Percentiles rank a stretch among this genome's conserved stretches.
These are phyloP conservation scores for Acheta domesticus DNA, from an alignment of 2,888 invertebrate genomes.

Conservation along the genomic window DNA sequence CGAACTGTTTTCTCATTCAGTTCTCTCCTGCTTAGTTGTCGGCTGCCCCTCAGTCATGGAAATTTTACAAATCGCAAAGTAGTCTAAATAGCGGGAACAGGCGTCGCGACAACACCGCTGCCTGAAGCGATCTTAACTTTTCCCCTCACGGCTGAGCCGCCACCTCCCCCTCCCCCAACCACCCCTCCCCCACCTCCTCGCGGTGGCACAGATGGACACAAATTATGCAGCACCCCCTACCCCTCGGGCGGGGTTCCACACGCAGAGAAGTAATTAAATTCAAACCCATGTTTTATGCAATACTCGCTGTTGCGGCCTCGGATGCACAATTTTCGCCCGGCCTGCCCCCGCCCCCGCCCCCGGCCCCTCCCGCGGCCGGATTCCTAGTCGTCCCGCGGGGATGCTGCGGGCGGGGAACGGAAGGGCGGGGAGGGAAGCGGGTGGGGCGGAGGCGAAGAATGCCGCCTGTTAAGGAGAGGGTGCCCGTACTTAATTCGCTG, in stretches of 20 bases:
- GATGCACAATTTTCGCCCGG: not conserved
- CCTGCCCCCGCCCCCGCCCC: not conserved
- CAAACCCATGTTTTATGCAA: conserved; percentile 18
- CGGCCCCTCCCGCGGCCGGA: no score
- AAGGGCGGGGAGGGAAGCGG: no score
- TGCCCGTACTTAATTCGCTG: not conserved
- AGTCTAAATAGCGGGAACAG: no score
- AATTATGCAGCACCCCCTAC: conserved; percentile 1
- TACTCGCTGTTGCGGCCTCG: conserved; percentile 18
- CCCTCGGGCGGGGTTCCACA: not conserved
- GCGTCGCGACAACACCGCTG: no score
- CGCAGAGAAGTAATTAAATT: conserved; percentile 18
- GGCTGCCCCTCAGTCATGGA: no score
- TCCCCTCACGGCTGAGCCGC: no score
- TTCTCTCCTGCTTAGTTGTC: no score
- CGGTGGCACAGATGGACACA: conserved; percentile 5
- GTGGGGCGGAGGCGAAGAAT: not conserved
- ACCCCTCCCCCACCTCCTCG: not conserved
- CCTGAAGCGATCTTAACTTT: no score
- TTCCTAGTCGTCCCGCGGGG: no score
- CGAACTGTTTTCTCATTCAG: no score
- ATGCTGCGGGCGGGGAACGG: no score
- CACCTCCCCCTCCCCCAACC: not conserved
- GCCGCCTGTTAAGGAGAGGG: not conserved
- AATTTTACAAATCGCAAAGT: no score